These are phyloP conservation scores for Botia kubotai DNA, from an alignment of 2,797 vertebrate species.

Conservation along the genomic window DNA sequence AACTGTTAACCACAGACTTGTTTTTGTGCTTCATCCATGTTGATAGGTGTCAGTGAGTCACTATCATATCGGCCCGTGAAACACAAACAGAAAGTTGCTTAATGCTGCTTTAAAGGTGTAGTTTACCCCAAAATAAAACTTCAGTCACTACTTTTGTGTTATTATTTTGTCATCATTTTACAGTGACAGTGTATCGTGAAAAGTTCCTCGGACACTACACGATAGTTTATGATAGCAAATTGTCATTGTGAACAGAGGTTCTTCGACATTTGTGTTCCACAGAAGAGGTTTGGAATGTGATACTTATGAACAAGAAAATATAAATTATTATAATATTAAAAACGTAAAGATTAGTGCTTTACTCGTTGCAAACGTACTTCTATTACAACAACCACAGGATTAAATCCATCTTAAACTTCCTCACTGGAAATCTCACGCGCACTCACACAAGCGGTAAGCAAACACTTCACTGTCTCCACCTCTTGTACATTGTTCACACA, in stretches of 20 bases:
- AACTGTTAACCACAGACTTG: too few relatives aligned
- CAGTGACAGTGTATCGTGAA: too few relatives aligned
- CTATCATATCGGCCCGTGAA: background rate
- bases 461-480: constrained; percentile 60
- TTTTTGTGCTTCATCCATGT: background rate
- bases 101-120: background rate
- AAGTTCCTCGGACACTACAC: background rate
- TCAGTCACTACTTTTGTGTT: background rate
- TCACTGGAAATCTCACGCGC: background rate
- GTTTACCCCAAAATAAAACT: background rate
- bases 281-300: too few relatives aligned
- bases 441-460: constrained; percentile 25
- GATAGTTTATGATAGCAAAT: background rate
- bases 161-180: background rate
- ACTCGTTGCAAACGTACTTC: background rate
- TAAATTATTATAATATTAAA: background rate
- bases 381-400: background rate
- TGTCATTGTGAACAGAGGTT: too few relatives aligned
- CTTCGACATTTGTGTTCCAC: too few relatives aligned
- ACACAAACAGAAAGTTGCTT: background rate
- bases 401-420: background rate
- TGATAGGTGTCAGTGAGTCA: background rate
- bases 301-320: too few relatives aligned
- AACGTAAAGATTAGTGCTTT: background rate
- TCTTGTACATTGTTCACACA: constrained; percentile 58